Evolutionary conservation across 2,888 invertebrate genomes (phyloP).

Genomic region (Protophormia terraenovae): DNA sequence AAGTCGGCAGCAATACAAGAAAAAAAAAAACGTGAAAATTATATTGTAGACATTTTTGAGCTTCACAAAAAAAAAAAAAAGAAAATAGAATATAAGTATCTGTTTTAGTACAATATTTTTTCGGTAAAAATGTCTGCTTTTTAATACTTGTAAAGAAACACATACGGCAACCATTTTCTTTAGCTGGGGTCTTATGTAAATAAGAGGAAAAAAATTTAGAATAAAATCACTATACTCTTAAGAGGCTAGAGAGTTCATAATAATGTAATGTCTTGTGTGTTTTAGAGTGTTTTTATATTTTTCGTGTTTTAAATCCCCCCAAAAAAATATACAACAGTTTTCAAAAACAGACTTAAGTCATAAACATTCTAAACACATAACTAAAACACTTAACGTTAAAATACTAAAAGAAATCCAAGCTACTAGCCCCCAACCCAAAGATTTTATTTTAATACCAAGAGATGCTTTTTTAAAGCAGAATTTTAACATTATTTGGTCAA

Average conservation of each 20-base stretch:
- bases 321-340: conserved; percentile 31
- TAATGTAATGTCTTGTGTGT: not conserved
- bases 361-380: conserved; percentile 43
- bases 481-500: too few species aligned
- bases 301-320: too few species aligned
- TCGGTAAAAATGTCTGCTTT: conserved; percentile 19
- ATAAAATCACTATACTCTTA: not conserved
- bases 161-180: not conserved
- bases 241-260: not conserved
- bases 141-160: not conserved
- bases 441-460: too few species aligned
- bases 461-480: too few species aligned
- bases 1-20: not conserved
- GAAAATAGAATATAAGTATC: too few species aligned
- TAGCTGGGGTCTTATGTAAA: not conserved
- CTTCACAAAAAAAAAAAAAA: not conserved
- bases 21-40: not conserved
- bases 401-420: not conserved
- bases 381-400: not conserved
- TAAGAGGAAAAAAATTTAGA: not conserved
- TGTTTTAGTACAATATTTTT: conserved; percentile 11
- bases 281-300: not conserved
- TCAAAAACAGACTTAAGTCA: conserved; percentile 60
- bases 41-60: not conserved
- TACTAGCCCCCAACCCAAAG: too few species aligned